phyloP scores from a whole-genome alignment of 2,888 invertebrate species.

The Pachymerium ferrugineum region DNA sequence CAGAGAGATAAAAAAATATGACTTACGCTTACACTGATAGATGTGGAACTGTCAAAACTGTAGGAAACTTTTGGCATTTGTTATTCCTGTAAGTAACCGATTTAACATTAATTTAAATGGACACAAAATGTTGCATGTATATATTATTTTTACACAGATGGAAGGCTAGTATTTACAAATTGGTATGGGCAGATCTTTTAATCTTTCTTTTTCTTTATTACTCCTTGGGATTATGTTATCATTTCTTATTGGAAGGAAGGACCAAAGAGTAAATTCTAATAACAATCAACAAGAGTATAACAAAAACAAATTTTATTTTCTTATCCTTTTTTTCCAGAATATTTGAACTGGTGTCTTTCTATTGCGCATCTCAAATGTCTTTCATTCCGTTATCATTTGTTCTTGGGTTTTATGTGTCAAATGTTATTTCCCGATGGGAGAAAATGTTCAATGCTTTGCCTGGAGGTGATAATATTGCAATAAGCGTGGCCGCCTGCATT shows the following conservation, averaged over 20 bases:
- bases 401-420: conserved; percentile 86
- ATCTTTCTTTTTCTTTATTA: conserved; percentile 75
- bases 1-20: neutral
- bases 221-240: conserved; percentile 68
- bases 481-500: conserved; percentile 77
- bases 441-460: conserved; percentile 78
- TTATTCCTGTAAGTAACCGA: conserved; percentile 66
- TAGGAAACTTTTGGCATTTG: conserved; percentile 81
- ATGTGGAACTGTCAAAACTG: neutral
- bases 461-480: conserved; percentile 79
- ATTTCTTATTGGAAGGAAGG: conserved; percentile 60
- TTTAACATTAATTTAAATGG: neutral
- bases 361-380: conserved; percentile 79
- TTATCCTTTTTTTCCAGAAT: conserved; percentile 52
- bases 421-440: conserved; percentile 93
- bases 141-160: conserved; percentile 60
- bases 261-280: conserved; percentile 61
- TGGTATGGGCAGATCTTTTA: conserved; percentile 82
- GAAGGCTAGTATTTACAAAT: conserved; percentile 90
- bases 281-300: too few species aligned
- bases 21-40: neutral
- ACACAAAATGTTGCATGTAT: neutral
- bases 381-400: conserved; percentile 89
- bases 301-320: conserved; percentile 28
- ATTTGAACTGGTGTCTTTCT: conserved; percentile 74